Evolutionary conservation across 2,113 vertebrate species (phyloP).

Genomic region (Phylloscopus whistleri): DNA sequence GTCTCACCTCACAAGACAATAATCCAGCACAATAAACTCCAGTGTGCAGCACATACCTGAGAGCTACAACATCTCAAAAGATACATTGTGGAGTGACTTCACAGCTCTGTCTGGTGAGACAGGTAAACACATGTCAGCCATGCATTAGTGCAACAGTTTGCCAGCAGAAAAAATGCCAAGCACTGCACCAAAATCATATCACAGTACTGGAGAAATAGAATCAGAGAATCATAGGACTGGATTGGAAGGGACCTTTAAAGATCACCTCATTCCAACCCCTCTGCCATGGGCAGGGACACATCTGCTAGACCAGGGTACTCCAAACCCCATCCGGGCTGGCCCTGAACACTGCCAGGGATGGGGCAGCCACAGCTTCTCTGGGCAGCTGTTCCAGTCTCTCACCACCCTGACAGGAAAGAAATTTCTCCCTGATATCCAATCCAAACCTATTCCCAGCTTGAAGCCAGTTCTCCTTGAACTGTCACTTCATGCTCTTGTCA

Average conservation of each 20-base stretch:
- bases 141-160: not conserved
- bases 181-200: not conserved
- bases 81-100: not conserved
- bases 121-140: not conserved
- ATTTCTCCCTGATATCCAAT: not conserved
- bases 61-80: not conserved
- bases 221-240: not conserved
- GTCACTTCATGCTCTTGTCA: not conserved
- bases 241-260: not conserved
- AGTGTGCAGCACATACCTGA: rapidly evolving
- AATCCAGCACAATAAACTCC: not conserved
- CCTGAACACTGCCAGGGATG: not conserved
- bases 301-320: not conserved
- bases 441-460: not conserved
- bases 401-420: not conserved
- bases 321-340: not conserved
- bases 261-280: not conserved
- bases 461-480: not conserved
- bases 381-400: not conserved
- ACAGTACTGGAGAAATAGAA: not conserved
- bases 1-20: not conserved
- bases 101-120: not conserved
- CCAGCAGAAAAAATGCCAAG: not conserved
- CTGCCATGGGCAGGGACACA: not conserved
- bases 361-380: not conserved